A percentile compares a stretch with the other conserved stretches of the same genome.
These are phyloP conservation scores for Anoplophora glabripennis DNA, from an alignment of 1,140 invertebrate genomes.

Conservation along the genomic window DNA sequence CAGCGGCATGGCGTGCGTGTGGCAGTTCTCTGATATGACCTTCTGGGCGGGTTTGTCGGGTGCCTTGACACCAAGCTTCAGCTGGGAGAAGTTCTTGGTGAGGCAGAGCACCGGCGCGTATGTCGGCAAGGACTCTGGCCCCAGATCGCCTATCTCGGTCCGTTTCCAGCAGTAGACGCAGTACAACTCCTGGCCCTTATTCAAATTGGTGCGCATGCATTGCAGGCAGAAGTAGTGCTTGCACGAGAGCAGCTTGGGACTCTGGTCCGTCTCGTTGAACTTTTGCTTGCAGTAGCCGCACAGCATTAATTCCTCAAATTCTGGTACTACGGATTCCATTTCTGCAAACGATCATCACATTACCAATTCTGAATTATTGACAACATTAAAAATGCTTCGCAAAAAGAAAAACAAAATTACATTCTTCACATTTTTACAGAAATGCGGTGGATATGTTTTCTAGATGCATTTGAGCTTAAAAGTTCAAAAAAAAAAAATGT, in stretches of 20 bases:
- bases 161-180: conserved; percentile 69
- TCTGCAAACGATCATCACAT: conserved; percentile 28
- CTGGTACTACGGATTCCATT: conserved; percentile 62
- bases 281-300: conserved; percentile 37
- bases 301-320: conserved; percentile 34
- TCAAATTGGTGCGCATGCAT: conserved; percentile 64
- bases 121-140: conserved; percentile 64
- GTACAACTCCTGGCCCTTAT: conserved; percentile 61
- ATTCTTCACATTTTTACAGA: too few relatives aligned
- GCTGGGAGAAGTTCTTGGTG: conserved; percentile 58
- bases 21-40: conserved; percentile 60
- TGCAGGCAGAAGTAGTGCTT: conserved; percentile 74
- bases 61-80: conserved; percentile 52
- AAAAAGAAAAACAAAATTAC: too few relatives aligned
- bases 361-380: too few relatives aligned
- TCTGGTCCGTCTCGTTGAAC: conserved; percentile 57
- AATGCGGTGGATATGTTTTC: too few relatives aligned
- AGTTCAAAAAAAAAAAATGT: too few relatives aligned
- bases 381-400: too few relatives aligned
- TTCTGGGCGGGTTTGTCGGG: conserved; percentile 45
- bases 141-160: conserved; percentile 59
- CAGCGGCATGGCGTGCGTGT: conserved; percentile 68
- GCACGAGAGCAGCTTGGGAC: conserved; percentile 71
- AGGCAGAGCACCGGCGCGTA: conserved; percentile 62
- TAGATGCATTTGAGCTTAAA: too few relatives aligned